Evolutionary conservation across 2,113 vertebrate species (phyloP), one percentile per base, ranked within the genome.

Genomic region (Ictalurus punctatus): DNA sequence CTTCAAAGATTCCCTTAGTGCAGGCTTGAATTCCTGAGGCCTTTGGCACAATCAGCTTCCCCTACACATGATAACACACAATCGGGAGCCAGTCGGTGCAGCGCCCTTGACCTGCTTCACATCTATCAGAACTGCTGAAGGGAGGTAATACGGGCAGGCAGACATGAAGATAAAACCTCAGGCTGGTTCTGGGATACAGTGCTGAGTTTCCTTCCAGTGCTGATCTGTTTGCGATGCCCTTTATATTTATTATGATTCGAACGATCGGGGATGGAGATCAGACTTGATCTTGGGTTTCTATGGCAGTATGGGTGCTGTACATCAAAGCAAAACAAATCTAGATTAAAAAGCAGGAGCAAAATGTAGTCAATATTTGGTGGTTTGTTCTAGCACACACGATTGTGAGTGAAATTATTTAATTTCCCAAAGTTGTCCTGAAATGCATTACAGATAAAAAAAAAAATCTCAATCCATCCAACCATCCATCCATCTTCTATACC

Each of bases 21-120:
- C 59, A 85, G 19, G 23, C 76, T 89, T 85, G 79, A 86, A 61
- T 84, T 87, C 83, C 87, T 85, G 86, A 74, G 58, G 44, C 79
- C 52, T 91, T 94, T 94, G 92, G 91, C 87, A 91, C 91, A 88
- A 87, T 88, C 23, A 25, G 83, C 87, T 94, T 94, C 93, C 92
- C 93, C 86, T 86, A 92, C 76, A 56, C 90, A 90, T 90, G 91
- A 93, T 91, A 93, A 93, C 87, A 90, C 87, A 93, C 82, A 85
- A 86, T 87, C 74, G 34, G 34, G 84, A 82, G 79, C 88, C 79
- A 74, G 84, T 58, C 90, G 87, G 84, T 78, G 85, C 40, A 86
- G 74, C 54, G 91, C 87, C 93, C 92, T 93, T 93, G 92, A 92
- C 85, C 85, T 44, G 76, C 21, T 71, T 78, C 71, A 40, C 67